A percentile compares a stretch with the other conserved stretches of the same genome.
Evolutionary conservation across 2,113 vertebrate genomes (phyloP).

Genomic region (Labeo rohita): DNA sequence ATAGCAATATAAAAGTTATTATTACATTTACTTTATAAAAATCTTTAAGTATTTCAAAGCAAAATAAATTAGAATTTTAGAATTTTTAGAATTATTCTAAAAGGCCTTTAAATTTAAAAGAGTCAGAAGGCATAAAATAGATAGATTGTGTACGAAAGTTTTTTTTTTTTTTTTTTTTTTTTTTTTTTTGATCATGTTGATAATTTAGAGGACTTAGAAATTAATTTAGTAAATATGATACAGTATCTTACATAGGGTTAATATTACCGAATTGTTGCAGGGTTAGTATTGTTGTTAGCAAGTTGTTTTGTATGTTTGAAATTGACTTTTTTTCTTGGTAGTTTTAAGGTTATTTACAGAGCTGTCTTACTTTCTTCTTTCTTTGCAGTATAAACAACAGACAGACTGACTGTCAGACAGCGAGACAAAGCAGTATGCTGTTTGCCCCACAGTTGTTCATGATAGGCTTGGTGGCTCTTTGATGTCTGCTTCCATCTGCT

Average conservation of each 20-base stretch:
- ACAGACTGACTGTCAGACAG: neutral
- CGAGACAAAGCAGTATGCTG: neutral
- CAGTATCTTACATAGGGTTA: too few species aligned
- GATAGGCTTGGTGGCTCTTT: neutral
- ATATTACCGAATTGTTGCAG: too few species aligned
- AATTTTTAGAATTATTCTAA: neutral
- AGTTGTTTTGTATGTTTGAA: too few species aligned
- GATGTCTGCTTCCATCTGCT: conserved; percentile 16
- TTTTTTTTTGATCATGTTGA: neutral
- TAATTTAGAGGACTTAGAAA: neutral
- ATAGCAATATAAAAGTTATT: too few species aligned
- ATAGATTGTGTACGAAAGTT: neutral
- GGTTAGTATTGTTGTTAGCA: too few species aligned
- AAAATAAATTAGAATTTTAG: too few species aligned
- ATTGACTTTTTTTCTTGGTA: too few species aligned
- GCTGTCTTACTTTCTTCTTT: neutral
- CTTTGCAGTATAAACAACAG: neutral
- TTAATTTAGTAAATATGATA: neutral
- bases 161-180: neutral
- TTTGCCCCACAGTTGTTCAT: neutral
- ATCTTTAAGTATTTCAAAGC: neutral
- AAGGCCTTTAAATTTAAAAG: too few species aligned
- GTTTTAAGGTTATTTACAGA: too few species aligned
- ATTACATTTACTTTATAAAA: too few species aligned
- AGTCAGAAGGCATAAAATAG: neutral